Conservation (phyloP, 2,888 invertebrate genomes). For the Caenorhabditis sulstoni region DNA sequence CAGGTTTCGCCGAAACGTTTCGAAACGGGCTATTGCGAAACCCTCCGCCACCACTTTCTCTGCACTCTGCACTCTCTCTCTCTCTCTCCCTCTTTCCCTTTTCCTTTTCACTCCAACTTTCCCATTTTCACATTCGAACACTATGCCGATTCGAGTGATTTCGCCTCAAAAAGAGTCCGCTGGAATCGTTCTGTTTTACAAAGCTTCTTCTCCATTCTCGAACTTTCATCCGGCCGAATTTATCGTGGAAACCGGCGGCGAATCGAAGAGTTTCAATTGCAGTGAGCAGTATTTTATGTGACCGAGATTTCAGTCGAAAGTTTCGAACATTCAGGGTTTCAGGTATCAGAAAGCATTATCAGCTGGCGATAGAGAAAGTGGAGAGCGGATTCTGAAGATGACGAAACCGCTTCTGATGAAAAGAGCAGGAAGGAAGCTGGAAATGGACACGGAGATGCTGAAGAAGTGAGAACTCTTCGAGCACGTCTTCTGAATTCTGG, state of each 20-base stretch:
- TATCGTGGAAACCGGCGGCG: not conserved
- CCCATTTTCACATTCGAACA: too few species aligned
- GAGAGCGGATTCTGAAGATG: slow-evolving; percentile 11
- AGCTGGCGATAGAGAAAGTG: slow-evolving; percentile 1
- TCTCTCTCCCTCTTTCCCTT: too few species aligned
- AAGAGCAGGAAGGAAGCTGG: slow-evolving; percentile 24
- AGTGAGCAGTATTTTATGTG: slow-evolving; percentile 45
- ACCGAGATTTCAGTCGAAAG: slow-evolving; percentile 1
- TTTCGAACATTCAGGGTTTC: not conserved
- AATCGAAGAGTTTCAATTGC: slow-evolving; percentile 18
- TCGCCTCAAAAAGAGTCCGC: too few species aligned
- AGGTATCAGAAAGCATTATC: slow-evolving; percentile 34
- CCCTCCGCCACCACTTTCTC: too few species aligned
- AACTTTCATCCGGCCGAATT: slow-evolving; percentile 29
- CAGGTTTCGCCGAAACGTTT: too few species aligned
- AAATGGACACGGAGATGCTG: slow-evolving; percentile 27
- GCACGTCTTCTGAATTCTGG: not conserved
- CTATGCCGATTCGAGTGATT: too few species aligned
- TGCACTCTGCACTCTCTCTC: too few species aligned
- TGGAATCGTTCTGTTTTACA: slow-evolving; percentile 26
- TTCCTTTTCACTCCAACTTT: too few species aligned
- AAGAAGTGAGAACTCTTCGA: not conserved
- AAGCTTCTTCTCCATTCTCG: slow-evolving; percentile 16
- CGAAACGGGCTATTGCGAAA: too few species aligned
- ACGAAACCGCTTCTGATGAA: slow-evolving; percentile 30